Base-by-base conservation (phyloP, 2,113 vertebrate genomes). In the Ptychochromis oligacanthus region DNA sequence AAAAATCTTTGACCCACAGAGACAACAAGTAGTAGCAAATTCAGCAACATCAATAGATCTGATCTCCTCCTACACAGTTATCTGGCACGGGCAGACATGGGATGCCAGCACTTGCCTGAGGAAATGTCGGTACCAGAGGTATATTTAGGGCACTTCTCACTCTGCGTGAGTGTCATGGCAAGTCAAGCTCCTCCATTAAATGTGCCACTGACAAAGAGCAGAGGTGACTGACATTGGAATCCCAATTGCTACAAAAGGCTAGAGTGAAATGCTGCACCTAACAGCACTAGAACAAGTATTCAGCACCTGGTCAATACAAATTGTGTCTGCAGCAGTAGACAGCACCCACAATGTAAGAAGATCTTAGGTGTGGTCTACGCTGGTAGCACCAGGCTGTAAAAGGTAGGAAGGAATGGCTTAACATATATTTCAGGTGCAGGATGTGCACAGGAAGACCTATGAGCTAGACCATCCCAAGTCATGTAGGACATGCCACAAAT, bases 61-160 rank as follows among this genome's bases (percentile, higher is more conserved):
- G n/a, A 74, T 83, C 49, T 72, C 28, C 34, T 74, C 31, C 56
- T 24, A 76, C 34, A 80, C 80, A 76, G 43, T 55, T 65, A 78
- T 67, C 28, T 52, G 43, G 77, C 28, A 84, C 52, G 79, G 75
- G 72, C 28, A 75, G 81, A 43, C 65, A 83, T 54, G 5, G n/a
- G 17, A 26, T 84, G 67, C n/a, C 62, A 80, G 74, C 38, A 57
- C 24, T 77, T 59, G 59, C 67, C 76, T n/a, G 34, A 77, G 82
- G 75, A 84, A 75, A 87, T 80, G 36, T 57, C 75, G 81, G 55
- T 18, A 75, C 74, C 26, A 61, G 36, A 56, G 26, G 13, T 86
- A 80, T 82, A 85, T 84, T 86, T 82, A 79, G 74, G 64, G 77
- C 67, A 84, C 7, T 55, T 85, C 64, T 85, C 62, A 46, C 74